Conservation (phyloP, 1,140 invertebrate species). For the Chymomyza costata region DNA sequence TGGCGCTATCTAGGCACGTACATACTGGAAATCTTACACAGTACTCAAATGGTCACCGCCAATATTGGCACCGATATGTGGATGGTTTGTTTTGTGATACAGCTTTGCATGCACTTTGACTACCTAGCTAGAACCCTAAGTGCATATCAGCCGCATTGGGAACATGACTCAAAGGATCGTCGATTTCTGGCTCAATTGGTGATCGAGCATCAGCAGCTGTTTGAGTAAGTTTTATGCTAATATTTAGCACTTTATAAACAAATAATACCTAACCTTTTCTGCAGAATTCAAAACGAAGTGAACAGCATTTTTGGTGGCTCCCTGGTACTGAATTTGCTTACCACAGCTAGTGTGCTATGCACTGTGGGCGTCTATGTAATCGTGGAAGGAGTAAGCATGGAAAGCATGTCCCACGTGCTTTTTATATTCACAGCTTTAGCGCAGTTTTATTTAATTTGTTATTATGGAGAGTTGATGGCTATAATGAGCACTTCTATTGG, state of each 20-base stretch:
- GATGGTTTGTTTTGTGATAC: constrained; percentile 40
- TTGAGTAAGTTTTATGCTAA: too few relatives aligned
- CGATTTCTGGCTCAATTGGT: constrained; percentile 35
- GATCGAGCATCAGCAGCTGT: constrained; percentile 31
- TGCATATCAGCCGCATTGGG: constrained; percentile 22
- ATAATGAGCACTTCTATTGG: constrained; percentile 27
- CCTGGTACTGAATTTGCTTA: constrained; percentile 37
- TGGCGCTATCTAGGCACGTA: constrained; percentile 39
- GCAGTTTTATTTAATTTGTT: constrained; percentile 45
- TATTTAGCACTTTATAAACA: background rate
- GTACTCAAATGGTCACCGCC: constrained; percentile 32
- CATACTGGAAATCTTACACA: constrained; percentile 34
- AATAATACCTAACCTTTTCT: background rate
- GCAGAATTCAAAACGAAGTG: constrained; percentile 32
- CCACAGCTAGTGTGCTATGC: constrained; percentile 38
- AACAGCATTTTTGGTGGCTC: constrained; percentile 32
- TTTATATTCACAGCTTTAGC: constrained; percentile 31
- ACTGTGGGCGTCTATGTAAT: constrained; percentile 34
- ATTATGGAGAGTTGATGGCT: constrained; percentile 39
- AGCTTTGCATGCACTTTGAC: constrained; percentile 51
- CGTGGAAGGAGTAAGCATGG: constrained; percentile 33
- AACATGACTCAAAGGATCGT: constrained; percentile 13
- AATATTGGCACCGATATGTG: constrained; percentile 43
- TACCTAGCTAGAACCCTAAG: constrained; percentile 24
- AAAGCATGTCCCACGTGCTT: constrained; percentile 31